phyloP scores from a whole-genome alignment of 2,888 invertebrate species.

The Heteropelma amictum region DNA sequence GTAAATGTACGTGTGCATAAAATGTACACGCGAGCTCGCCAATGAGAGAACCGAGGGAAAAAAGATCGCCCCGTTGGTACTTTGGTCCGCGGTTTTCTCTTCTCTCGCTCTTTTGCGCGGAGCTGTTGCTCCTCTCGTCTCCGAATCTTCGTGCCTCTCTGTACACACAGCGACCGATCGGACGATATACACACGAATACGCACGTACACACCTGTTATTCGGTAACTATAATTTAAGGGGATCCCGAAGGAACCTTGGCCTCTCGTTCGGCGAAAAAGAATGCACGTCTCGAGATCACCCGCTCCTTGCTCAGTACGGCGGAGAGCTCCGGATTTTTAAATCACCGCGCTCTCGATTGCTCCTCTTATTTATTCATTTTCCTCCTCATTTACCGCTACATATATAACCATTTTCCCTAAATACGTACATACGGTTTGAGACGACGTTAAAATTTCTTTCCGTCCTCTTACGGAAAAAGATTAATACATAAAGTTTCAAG shows the following conservation, averaged over 20 bases:
- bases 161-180: not conserved
- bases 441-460: no score
- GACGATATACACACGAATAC: no score
- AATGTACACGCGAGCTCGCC: slow-evolving; percentile 16
- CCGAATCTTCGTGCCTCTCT: slow-evolving; percentile 5
- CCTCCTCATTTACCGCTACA: no score
- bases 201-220: slow-evolving; percentile 5
- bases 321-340: slow-evolving; percentile 31
- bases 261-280: no score
- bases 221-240: slow-evolving; percentile 40
- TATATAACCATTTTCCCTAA: no score
- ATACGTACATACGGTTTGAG: no score
- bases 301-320: slow-evolving; percentile 9
- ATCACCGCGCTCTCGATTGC: no score
- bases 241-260: slow-evolving; percentile 19
- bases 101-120: slow-evolving; percentile 8
- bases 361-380: no score
- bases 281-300: slow-evolving; percentile 43
- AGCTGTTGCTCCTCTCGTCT: slow-evolving; percentile 28
- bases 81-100: slow-evolving; percentile 11
- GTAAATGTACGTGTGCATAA: not conserved
- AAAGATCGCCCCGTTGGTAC: no score
- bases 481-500: no score
- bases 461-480: no score
- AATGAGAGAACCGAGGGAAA: slow-evolving; percentile 26